Base-by-base conservation (phyloP, 2,797 vertebrate species). In the Liparis tanakae region DNA sequence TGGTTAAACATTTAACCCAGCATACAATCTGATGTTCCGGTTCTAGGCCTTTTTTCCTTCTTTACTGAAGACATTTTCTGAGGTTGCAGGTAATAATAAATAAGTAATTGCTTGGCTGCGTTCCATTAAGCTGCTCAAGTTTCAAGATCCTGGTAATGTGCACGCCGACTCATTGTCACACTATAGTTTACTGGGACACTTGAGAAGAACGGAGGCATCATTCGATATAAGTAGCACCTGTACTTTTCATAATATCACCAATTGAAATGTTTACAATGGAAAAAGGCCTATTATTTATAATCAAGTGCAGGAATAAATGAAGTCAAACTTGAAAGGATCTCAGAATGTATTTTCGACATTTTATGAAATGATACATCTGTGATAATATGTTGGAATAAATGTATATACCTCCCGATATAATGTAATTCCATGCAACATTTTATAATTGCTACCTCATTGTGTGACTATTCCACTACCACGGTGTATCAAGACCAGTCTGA, bases 401-500 rank as follows among this genome's bases (percentile, higher is more conserved):
- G n/a, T 65, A 30, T 30, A 44, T 14, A 20, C 53, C 2, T 20
- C 8, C 54, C 14, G 61, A 8, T 48, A 39, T 46, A 15, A 51
- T 60, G 22, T 59, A 60, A 53, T 43, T 65, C 33, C 6, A 33
- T 62, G 3, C 7, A 1, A 77, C 6, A 37, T 30, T 73, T 64
- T 76, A n/a, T 62, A 57, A 76, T 36, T 60, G 20, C 81, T 83
- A 83, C 85, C 80, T 88, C 74, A 80, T 7, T 61, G 60, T 80
- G 51, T 82, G 60, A 59, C 22, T 33, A 51, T 80, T 53, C 59
- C 37, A 76, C 57, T 61, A n/a, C 54, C 15, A 46, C 15, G 1
- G 44, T 74, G 18, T 57, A 37, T 74, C 34, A 48, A 71, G 12
- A 66, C 20, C 10, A 10, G 33, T 55, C 25, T 43, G 34, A 44